phyloP scores from a whole-genome alignment of 2,113 vertebrate species.

The Microcebus jonahi region DNA sequence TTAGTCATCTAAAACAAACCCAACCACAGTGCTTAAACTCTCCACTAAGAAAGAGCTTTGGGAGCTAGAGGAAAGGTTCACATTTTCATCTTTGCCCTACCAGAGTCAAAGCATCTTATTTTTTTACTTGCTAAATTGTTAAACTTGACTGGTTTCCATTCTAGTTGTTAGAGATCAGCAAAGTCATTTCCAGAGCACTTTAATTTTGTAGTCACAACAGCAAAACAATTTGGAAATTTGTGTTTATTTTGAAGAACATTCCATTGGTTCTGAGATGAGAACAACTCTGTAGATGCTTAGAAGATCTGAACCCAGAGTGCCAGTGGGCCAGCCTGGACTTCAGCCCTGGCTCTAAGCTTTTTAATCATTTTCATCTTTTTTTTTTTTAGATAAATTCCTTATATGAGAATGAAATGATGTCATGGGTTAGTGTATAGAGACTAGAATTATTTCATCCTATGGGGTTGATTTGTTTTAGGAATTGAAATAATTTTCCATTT shows the following conservation, averaged over 20 bases:
- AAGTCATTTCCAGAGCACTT: conserved; percentile 25
- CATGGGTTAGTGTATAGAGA: not conserved
- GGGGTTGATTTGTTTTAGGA: not conserved
- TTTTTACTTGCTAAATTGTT: not conserved
- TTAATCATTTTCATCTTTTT: not conserved
- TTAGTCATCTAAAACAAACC: not conserved
- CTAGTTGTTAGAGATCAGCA: not conserved
- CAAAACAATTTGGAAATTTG: not conserved
- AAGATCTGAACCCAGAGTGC: not conserved
- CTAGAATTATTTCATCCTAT: not conserved
- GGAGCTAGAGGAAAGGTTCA: not conserved
- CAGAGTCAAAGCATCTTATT: not conserved
- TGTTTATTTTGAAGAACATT: conserved; percentile 41
- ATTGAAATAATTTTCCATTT: not conserved
- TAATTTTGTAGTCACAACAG: not conserved
- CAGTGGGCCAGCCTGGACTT: not conserved
- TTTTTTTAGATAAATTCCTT: not conserved
- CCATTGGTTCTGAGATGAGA: not conserved
- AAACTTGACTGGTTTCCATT: not conserved
- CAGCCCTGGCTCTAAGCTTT: not conserved
- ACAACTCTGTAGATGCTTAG: not conserved
- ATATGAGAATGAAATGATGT: not conserved
- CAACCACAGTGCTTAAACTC: not conserved
- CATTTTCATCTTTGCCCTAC: not conserved
- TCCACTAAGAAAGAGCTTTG: not conserved